Percentiles rank a stretch among this genome's conserved stretches.
phyloP scores from a whole-genome alignment of 2,797 vertebrate genomes.

The Enteromius afrohamiltoni region DNA sequence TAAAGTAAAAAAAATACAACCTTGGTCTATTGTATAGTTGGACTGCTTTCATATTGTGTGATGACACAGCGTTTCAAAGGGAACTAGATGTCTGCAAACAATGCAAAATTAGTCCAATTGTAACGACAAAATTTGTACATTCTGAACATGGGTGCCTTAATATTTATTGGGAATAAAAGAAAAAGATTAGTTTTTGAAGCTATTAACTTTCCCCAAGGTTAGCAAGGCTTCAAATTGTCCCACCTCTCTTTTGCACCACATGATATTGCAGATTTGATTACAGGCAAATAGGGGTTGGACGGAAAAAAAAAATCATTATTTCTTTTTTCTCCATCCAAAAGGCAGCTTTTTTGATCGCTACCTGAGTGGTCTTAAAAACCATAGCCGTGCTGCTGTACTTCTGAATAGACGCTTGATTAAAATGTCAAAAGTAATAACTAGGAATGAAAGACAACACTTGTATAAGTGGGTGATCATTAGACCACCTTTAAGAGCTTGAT shows the following conservation, averaged over 20 bases:
- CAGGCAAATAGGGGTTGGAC: background rate
- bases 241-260: slow-evolving; percentile 5
- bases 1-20: background rate
- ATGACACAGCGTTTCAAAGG: background rate
- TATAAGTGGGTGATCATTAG: slow-evolving; percentile 55
- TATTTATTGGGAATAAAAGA: slow-evolving; percentile 11
- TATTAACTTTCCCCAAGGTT: slow-evolving; percentile 5
- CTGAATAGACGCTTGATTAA: slow-evolving; percentile 72
- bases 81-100: background rate
- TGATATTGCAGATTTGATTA: slow-evolving; percentile 42
- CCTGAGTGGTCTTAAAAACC: slow-evolving; percentile 48
- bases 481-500: slow-evolving; percentile 61
- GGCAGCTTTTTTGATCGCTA: slow-evolving; percentile 8
- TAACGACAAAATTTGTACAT: background rate
- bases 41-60: slow-evolving; percentile 18
- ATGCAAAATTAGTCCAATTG: background rate
- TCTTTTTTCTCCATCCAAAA: slow-evolving; percentile 29
- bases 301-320: slow-evolving; percentile 26
- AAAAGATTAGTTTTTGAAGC: background rate
- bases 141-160: background rate
- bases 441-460: slow-evolving; percentile 58
- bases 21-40: no score
- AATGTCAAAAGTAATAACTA: slow-evolving; percentile 63
- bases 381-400: slow-evolving; percentile 47
- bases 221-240: slow-evolving; percentile 22